A percentile compares a stretch with the other conserved stretches of the same genome.
Conservation (phyloP, 2,113 vertebrate species). For the Pycnonotus jocosus region DNA sequence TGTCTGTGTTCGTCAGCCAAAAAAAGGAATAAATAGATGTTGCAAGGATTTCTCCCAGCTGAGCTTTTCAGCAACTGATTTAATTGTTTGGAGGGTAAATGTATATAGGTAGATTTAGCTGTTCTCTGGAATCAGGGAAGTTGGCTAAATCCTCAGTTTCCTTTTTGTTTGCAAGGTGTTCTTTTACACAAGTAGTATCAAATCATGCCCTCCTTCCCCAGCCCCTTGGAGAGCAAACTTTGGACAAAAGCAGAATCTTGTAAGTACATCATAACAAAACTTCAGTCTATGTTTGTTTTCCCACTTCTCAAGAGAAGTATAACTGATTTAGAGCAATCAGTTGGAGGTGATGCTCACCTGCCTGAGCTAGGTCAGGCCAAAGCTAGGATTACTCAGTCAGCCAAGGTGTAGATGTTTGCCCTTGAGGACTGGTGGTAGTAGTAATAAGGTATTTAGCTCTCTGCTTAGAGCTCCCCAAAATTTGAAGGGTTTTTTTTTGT, state of each 20-base stretch:
- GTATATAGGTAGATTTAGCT: background rate
- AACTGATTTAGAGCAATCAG: background rate
- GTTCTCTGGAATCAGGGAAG: background rate
- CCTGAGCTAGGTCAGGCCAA: background rate
- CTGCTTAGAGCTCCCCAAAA: background rate
- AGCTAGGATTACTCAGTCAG: background rate
- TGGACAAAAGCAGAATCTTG: background rate
- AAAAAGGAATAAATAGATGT: background rate
- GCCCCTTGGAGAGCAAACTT: background rate
- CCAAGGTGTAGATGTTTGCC: background rate
- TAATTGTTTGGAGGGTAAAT: background rate
- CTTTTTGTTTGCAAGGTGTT: background rate
- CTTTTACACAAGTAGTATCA: background rate
- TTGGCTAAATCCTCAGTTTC: background rate
- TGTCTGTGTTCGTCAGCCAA: background rate
- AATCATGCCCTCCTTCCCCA: background rate
- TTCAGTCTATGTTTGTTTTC: background rate
- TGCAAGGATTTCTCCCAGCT: background rate
- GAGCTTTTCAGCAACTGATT: background rate
- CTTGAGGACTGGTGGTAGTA: background rate
- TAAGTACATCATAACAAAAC: background rate
- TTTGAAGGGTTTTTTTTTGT: background rate
- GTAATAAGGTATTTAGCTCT: background rate
- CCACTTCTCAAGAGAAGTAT: background rate
- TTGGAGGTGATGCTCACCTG: background rate